phyloP scores from a whole-genome alignment of 2,113 vertebrate genomes.

The Trogon surrucura region DNA sequence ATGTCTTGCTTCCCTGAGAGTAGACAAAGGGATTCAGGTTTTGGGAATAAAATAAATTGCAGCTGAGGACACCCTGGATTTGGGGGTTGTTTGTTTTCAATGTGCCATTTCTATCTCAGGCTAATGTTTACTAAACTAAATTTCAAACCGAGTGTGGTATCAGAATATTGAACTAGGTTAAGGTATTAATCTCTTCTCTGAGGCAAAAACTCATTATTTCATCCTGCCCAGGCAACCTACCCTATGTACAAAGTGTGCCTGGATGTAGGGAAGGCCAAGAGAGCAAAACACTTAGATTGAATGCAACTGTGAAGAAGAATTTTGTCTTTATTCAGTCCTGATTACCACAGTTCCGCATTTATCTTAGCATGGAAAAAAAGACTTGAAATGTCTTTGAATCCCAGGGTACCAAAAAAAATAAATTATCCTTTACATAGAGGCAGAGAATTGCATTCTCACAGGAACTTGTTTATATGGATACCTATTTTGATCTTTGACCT shows the following conservation, averaged over 20 bases:
- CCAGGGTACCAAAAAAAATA: rapidly evolving
- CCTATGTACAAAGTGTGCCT: background rate
- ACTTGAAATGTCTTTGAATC: background rate
- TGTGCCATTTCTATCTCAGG: background rate
- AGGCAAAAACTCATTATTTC: background rate
- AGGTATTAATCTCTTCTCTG: background rate
- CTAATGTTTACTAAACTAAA: background rate
- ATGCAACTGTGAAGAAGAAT: background rate
- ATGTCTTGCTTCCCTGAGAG: background rate
- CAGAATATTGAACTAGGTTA: background rate
- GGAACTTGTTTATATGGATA: background rate
- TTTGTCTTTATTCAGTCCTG: background rate
- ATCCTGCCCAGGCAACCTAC: background rate
- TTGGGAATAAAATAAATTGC: background rate
- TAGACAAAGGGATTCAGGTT: background rate
- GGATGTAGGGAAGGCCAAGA: background rate
- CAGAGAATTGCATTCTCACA: background rate
- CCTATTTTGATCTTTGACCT: background rate
- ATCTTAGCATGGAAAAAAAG: background rate
- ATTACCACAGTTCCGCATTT: background rate
- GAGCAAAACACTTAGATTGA: background rate
- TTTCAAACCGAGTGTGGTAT: background rate
- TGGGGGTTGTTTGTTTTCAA: background rate
- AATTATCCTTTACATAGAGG: background rate
- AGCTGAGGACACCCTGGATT: background rate